Evolutionary conservation across 2,888 invertebrate genomes (phyloP), one percentile per base, ranked within the genome.

Genomic region (Yponomeuta sedellus): DNA sequence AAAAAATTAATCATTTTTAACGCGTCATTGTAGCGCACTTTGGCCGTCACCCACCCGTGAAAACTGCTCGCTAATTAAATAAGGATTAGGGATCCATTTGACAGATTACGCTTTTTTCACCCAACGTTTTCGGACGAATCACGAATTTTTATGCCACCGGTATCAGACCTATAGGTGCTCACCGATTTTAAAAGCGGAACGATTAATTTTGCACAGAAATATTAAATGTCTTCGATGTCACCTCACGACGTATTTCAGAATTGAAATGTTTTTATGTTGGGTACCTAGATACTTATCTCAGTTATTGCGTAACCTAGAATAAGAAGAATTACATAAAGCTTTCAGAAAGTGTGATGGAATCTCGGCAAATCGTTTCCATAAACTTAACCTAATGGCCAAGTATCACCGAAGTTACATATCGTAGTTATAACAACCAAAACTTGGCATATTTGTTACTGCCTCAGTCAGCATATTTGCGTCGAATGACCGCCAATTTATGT

Each of bases 401-500:
- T 90, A 89, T 89, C 87, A 89, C 85, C 85, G 88, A 91, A 90
- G 84, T 89, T 88, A 90, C 89, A 90, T 89, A 91, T 88, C 88
- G 88, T 86, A 83, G 88, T 89, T 91, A 89, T 91, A 91, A 89
- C 89, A 88, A 85, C 87, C 88, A 76, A 90, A 34, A 90, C 81
- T 91, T 90, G 88, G 89, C 88, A 88, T 91, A 91, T 91, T 90
- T 90, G 91, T 90, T 90, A 90, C 87, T 83, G 84, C 81, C 88
- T 84, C 88, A 88, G 90, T 91, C 89, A 90, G 89, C 91, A 91
- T 91, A 90, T 90, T 90, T 88, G 83, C 88, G 83, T 88, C 84
- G 88, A 90, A 89, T 91, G 90, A 90, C 91, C 91, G 90, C 87
- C 89, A 89, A 90, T 91, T 91, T 91, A 91, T 90, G 91, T 83